phyloP scores from a whole-genome alignment of 2,797 vertebrate species.

The Melanotaenia trifasciata region DNA sequence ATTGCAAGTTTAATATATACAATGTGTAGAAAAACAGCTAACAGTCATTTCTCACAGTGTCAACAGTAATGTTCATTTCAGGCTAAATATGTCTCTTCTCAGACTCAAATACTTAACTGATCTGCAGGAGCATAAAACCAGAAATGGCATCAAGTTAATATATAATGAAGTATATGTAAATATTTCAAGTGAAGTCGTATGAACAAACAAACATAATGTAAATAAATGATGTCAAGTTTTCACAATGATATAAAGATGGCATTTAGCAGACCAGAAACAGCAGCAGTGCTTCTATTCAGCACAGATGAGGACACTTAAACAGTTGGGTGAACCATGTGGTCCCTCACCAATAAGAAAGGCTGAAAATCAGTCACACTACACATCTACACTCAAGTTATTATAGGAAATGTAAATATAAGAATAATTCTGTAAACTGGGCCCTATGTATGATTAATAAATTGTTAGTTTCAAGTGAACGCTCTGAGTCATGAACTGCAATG shows the following conservation, averaged over 20 bases:
- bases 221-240: conserved; percentile 58
- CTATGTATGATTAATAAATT: neutral
- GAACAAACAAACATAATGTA: conserved; percentile 51
- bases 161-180: conserved; percentile 11
- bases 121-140: conserved; percentile 38
- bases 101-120: conserved; percentile 13
- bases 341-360: conserved; percentile 54
- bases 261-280: conserved; percentile 22
- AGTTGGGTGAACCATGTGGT: conserved; percentile 57
- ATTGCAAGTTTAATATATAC: conserved; percentile 24
- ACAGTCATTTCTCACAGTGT: conserved; percentile 54
- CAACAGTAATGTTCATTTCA: conserved; percentile 32
- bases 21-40: conserved; percentile 56
- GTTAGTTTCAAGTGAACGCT: conserved; percentile 1
- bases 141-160: neutral
- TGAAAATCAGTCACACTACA: conserved; percentile 24
- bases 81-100: neutral
- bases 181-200: conserved; percentile 17
- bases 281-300: conserved; percentile 36
- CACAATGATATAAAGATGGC: conserved; percentile 16
- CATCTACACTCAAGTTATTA: neutral
- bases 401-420: conserved; percentile 5
- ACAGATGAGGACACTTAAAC: conserved; percentile 28
- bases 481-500: conserved; percentile 28
- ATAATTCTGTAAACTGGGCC: conserved; percentile 21